Evolutionary conservation across 2,888 invertebrate species (phyloP).

Genomic region (Macrosiphum euphorbiae): DNA sequence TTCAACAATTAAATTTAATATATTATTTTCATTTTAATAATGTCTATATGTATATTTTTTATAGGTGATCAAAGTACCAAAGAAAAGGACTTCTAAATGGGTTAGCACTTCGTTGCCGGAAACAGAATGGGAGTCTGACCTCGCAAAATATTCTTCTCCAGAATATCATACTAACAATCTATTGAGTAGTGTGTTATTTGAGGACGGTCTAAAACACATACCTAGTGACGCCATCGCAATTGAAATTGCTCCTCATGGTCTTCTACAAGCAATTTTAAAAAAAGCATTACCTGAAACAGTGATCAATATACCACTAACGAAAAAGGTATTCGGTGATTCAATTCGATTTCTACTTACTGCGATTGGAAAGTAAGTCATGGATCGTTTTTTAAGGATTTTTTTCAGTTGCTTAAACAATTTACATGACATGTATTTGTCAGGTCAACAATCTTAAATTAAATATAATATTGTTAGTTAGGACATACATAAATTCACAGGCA

Average conservation of each 20-base stretch:
- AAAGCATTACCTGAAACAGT: conserved; percentile 72
- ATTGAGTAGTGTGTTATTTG: conserved; percentile 72
- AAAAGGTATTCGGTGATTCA: conserved; percentile 2
- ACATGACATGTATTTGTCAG: background rate
- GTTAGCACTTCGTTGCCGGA: conserved; percentile 78
- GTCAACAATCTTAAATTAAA: background rate
- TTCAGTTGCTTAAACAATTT: background rate
- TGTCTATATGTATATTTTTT: background rate
- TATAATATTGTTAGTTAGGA: background rate
- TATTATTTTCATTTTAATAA: background rate
- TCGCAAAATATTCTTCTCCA: conserved; percentile 75
- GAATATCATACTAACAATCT: conserved; percentile 79
- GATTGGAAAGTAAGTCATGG: conserved; percentile 29
- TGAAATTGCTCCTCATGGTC: conserved; percentile 76
- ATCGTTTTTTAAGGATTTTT: background rate
- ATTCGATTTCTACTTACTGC: conserved; percentile 25
- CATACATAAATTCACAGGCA: background rate
- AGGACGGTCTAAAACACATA: conserved; percentile 75
- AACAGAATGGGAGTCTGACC: conserved; percentile 74
- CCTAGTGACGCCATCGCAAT: conserved; percentile 75
- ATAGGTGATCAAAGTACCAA: conserved; percentile 72
- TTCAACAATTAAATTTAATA: background rate
- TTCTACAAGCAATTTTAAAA: conserved; percentile 76
- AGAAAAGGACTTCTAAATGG: conserved; percentile 75
- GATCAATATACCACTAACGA: conserved; percentile 73